These are phyloP conservation scores for Tolmerus cingulatus DNA, from an alignment of 2,888 invertebrate species.

Conservation along the genomic window DNA sequence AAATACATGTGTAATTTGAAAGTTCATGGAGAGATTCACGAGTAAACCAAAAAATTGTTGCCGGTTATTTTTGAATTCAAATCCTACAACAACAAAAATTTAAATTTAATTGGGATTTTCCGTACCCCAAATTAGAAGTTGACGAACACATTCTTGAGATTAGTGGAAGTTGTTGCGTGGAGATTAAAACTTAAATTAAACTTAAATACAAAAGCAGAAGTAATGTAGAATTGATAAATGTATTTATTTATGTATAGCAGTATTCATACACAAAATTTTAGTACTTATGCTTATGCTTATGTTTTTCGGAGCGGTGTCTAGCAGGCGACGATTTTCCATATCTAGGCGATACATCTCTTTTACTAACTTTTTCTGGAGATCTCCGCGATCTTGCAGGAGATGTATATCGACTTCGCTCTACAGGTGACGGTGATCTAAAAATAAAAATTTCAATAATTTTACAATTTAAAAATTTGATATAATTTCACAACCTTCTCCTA, in stretches of 20 bases:
- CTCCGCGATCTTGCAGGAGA: conserved; percentile 49
- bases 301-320: conserved; percentile 61
- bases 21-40: too few species aligned
- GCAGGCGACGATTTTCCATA: conserved; percentile 54
- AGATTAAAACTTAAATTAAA: too few species aligned
- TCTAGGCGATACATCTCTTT: conserved; percentile 58
- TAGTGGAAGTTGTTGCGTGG: too few species aligned
- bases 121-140: too few species aligned
- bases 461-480: not conserved
- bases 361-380: conserved; percentile 50
- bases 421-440: conserved; percentile 43
- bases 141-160: too few species aligned
- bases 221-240: conserved; percentile 4
- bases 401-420: conserved; percentile 26
- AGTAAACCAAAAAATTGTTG: too few species aligned
- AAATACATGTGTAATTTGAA: too few species aligned
- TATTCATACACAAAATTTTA: conserved; percentile 47
- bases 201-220: not conserved
- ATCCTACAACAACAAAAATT: too few species aligned
- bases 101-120: too few species aligned
- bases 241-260: not conserved
- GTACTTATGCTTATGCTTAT: conserved; percentile 66
- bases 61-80: too few species aligned
- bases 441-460: not conserved
- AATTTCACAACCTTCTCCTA: conserved; percentile 50